Conservation (phyloP, 2,888 invertebrate genomes). For the Pristionchus fissidentatus region DNA sequence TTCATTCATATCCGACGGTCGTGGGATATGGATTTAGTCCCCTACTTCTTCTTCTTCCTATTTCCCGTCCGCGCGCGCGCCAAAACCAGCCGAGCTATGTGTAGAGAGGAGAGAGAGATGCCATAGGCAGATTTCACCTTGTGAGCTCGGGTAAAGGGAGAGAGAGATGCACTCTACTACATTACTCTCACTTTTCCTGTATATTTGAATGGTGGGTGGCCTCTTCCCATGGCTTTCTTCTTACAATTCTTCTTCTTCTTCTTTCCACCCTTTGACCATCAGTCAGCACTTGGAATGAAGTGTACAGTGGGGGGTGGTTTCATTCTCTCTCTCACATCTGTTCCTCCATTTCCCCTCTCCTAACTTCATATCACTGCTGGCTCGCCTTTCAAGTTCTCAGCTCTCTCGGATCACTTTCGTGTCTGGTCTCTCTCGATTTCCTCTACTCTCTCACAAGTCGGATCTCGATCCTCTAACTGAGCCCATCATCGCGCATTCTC, state of each 20-base stretch:
- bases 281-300: neutral
- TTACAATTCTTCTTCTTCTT: neutral
- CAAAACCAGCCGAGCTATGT: constrained; percentile 19
- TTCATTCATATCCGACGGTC: neutral
- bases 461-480: constrained; percentile 38
- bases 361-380: constrained; percentile 33
- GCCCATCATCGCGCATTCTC: constrained; percentile 27
- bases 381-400: constrained; percentile 45
- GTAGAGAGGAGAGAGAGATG: neutral
- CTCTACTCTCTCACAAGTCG: neutral
- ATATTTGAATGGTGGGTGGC: neutral
- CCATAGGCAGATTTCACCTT: constrained; percentile 42
- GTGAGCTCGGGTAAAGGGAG: neutral
- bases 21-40: neutral
- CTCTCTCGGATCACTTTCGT: constrained; percentile 27
- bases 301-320: neutral
- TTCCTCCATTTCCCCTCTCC: neutral
- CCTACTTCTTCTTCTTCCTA: constrained; percentile 9
- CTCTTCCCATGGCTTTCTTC: neutral
- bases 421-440: constrained; percentile 11
- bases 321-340: constrained; percentile 5
- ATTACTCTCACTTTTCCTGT: constrained; percentile 34
- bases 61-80: neutral
- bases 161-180: constrained; percentile 35
- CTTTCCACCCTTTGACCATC: constrained; percentile 11